Percentiles rank a stretch among this genome's conserved stretches.
Conservation (phyloP, 2,797 vertebrate species). For the Naso thynnoides region DNA sequence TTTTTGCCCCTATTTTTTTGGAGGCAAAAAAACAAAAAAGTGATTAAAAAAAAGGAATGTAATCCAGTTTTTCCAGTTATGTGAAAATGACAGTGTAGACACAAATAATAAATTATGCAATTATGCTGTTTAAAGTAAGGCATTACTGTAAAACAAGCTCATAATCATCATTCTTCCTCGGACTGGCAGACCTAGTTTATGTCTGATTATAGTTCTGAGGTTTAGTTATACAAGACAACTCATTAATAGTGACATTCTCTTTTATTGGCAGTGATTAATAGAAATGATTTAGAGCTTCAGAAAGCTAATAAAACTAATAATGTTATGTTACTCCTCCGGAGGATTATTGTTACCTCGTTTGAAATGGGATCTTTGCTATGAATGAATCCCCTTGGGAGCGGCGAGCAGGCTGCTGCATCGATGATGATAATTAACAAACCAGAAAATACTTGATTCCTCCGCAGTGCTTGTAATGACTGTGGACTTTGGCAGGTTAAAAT, state of each 20-base stretch:
- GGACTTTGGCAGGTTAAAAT: constrained; percentile 1
- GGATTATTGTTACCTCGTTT: constrained; percentile 26
- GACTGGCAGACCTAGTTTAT: constrained; percentile 15
- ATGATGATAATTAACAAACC: constrained; percentile 27
- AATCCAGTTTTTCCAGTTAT: background rate
- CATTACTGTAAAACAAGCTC: background rate
- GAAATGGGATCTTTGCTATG: constrained; percentile 22
- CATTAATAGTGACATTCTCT: constrained; percentile 43
- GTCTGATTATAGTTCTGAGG: constrained; percentile 7
- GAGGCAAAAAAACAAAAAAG: background rate
- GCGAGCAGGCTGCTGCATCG: constrained; percentile 12
- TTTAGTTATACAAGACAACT: constrained; percentile 15
- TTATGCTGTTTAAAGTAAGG: background rate
- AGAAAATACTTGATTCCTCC: constrained; percentile 14
- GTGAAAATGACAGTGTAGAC: background rate
- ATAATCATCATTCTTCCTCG: background rate
- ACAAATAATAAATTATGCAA: too few species aligned
- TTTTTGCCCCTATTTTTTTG: background rate
- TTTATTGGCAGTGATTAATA: constrained; percentile 62
- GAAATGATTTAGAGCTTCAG: constrained; percentile 47
- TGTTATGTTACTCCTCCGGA: constrained; percentile 39
- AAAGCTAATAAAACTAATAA: constrained; percentile 73
- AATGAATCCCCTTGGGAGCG: constrained; percentile 25
- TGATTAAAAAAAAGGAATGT: background rate
- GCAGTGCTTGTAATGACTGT: constrained; percentile 4